Conservation (phyloP, 2,797 vertebrate genomes). For the Geotrypetes seraphini region DNA sequence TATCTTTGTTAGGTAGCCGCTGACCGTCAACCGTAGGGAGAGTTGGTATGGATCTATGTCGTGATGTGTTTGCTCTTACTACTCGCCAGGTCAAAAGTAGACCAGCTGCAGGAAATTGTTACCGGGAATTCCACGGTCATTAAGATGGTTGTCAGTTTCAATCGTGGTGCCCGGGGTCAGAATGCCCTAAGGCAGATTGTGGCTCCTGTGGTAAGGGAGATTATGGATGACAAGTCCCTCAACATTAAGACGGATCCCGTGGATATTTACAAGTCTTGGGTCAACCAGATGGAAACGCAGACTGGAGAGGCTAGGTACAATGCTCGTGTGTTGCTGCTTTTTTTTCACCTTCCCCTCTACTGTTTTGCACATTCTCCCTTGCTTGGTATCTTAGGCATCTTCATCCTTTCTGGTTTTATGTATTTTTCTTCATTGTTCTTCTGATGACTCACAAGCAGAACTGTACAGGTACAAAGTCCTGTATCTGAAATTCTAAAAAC, state of each 20-base stretch:
- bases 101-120: slow-evolving; percentile 94
- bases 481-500: no score
- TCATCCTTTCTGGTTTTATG: no score
- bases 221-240: slow-evolving; percentile 90
- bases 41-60: no score
- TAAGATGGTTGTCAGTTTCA: slow-evolving; percentile 98
- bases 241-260: slow-evolving; percentile 96
- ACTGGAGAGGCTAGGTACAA: slow-evolving; percentile 95
- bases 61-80: slow-evolving; percentile 5
- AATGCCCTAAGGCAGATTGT: slow-evolving; percentile 90
- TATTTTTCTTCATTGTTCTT: no score
- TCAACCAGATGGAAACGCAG: slow-evolving; percentile 98
- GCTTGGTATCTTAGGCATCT: no score
- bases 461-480: no score
- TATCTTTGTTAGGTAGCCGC: no score
- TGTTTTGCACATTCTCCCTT: slow-evolving; percentile 1
- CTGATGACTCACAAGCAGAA: no score
- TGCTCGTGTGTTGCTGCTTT: no score
- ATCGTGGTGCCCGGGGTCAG: slow-evolving; percentile 86
- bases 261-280: slow-evolving; percentile 97
- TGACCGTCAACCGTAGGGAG: no score
- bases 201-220: slow-evolving; percentile 90
- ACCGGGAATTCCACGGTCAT: slow-evolving; percentile 95
- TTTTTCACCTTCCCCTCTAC: not conserved
- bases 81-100: slow-evolving; percentile 82